Base-by-base conservation (phyloP, 2,797 vertebrate genomes). In the Heliangelus exortis region DNA sequence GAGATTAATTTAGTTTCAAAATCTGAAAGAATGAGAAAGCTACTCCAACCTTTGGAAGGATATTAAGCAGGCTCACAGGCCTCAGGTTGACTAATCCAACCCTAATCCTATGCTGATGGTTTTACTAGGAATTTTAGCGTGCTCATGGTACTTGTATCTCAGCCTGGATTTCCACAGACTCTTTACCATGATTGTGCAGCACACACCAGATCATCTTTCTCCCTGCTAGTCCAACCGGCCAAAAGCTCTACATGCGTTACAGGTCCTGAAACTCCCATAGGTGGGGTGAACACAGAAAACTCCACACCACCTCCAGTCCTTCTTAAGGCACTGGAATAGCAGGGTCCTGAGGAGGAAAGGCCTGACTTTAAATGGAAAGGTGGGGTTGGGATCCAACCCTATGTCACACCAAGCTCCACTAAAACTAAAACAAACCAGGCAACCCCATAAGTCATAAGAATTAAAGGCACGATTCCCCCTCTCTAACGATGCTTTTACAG, bases 401-500 rank as follows among this genome's bases (percentile, higher is more conserved):
- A 26, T 39, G 71, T 93, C 75, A 61, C 95, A 95, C 95, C 95
- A 95, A 97, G 97, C 92, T 90, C 93, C 91, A 96, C 87, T 92
- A 96, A 97, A 97, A 96, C 91, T 95, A 97, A 97, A 97, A 95
- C 95, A 97, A 97, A 96, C 96, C 97, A 96, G 96, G 96, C 97
- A 97, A 96, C 96, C 97, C 97, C 97, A 96, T 96, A 97, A 97
- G 97, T 97, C 90, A 90, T 98, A 98, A 98, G 97, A 98, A 98
- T 97, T 98, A 98, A 97, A 98, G 97, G 97, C 97, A 98, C 31
- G 94, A 97, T 97, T 98, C 98, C 96, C 96, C 97, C 97, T 97
- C 98, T 97, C 97, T 97, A 98, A 98, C 81, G 96, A 98, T 96
- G 97, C 97, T 98, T 98, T 98, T 98, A 98, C 97, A 98, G 98